A percentile compares a stretch with the other conserved stretches of the same genome.
These are phyloP conservation scores for Anorthoa munda DNA, from an alignment of 2,888 invertebrate genomes.

Conservation along the genomic window DNA sequence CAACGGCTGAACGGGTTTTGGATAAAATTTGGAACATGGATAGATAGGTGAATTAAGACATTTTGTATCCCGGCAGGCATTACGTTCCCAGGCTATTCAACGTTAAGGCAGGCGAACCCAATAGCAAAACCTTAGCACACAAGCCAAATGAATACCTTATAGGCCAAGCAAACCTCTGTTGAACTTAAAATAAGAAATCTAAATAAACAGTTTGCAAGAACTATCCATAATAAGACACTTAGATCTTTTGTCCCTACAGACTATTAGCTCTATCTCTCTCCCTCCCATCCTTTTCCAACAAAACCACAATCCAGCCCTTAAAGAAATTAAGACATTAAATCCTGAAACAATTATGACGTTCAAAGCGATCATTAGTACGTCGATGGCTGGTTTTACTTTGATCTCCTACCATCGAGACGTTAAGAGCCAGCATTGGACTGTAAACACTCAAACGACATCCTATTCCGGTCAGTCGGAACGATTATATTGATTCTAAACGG, in stretches of 20 bases:
- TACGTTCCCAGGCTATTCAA: too few species aligned
- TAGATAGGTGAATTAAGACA: too few species aligned
- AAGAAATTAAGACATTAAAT: conserved; percentile 84
- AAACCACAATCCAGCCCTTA: conserved; percentile 22
- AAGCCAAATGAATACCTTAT: too few species aligned
- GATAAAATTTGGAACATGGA: too few species aligned
- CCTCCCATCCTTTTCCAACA: not conserved
- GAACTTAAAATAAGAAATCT: too few species aligned
- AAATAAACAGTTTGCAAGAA: not conserved
- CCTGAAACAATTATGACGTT: conserved; percentile 72
- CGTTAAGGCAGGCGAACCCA: too few species aligned
- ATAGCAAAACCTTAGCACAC: too few species aligned
- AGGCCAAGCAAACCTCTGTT: not conserved
- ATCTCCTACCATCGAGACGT: conserved; percentile 70
- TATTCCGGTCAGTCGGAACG: conserved; percentile 65
- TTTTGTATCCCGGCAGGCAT: too few species aligned
- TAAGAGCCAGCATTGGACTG: conserved; percentile 68
- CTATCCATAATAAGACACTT: not conserved
- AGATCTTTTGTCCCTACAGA: not conserved
- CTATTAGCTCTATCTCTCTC: not conserved
- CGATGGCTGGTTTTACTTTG: conserved; percentile 70
- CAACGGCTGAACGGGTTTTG: too few species aligned
- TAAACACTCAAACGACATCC: conserved; percentile 75
- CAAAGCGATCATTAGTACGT: conserved; percentile 75
- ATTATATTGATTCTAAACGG: conserved; percentile 62